phyloP scores from a whole-genome alignment of 2,797 vertebrate genomes.

The Vipera ursinii region DNA sequence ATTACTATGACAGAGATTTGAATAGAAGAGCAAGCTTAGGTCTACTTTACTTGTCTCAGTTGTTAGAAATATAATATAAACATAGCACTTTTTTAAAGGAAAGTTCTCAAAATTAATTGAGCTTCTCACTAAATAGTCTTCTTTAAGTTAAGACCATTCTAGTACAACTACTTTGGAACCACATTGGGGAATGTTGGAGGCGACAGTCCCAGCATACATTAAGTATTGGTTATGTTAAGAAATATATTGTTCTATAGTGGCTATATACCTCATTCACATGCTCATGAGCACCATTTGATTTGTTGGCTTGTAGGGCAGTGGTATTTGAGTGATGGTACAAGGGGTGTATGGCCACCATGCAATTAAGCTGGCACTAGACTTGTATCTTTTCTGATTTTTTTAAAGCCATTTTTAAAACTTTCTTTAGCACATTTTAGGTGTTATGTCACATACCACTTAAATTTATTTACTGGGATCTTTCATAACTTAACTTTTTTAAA shows the following conservation, averaged over 20 bases:
- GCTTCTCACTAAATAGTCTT: background rate
- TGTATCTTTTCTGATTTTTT: background rate
- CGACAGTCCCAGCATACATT: background rate
- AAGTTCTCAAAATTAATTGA: background rate
- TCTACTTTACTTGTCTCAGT: slow-evolving; percentile 7
- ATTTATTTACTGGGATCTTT: background rate
- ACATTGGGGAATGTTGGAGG: background rate
- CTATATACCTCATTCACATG: background rate
- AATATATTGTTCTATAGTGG: background rate
- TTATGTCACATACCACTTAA: background rate
- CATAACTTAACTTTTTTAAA: background rate
- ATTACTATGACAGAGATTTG: slow-evolving; percentile 1
- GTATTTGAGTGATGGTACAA: background rate
- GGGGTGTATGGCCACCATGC: background rate
- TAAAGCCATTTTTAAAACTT: background rate
- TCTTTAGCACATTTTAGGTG: background rate
- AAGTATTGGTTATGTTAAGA: background rate
- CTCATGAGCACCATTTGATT: background rate
- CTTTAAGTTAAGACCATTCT: background rate
- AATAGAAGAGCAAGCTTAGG: background rate
- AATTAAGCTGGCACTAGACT: background rate
- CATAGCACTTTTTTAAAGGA: background rate
- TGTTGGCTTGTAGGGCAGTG: background rate
- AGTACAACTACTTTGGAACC: background rate
- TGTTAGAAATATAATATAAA: background rate